Base-by-base conservation (phyloP, 1,140 invertebrate species). In the Anastatus disparis region DNA sequence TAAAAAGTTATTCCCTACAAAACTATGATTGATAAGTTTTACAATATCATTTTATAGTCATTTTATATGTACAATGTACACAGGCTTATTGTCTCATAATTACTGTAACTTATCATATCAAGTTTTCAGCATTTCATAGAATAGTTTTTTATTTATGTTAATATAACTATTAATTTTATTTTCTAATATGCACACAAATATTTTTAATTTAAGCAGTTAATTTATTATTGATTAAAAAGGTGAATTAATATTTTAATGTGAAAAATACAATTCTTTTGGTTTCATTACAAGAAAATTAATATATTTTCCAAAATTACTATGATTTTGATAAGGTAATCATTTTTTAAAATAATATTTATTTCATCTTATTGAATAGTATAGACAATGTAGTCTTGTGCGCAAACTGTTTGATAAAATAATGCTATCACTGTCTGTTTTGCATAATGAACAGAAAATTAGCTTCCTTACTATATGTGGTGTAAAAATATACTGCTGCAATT, bases 81-180 rank as follows among this genome's bases (percentile, higher is more conserved):
- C 66, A 69, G 56, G 56, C 66, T 61, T 53, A 69, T 61, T 61
- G 66, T 61, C 66, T 61, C 44, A 44, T 67, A 17, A 58, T 46
- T 48, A 38, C 24, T 17, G 15, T 48, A 58, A 12, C 26, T 48
- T 59, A 56, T 55, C 2, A 55, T 66, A 55, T 9, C 26, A 67
- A 58, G 35, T 55, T 55, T 46, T 67, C 44, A 61, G 15, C 44
- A 52, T 52, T 69, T 61, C 7, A 40, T 61, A 69, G 10, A 1
- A 69, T 58, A 69, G 10, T 20, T 40, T 69, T 59, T 40, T 6
- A 69, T 69, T 40, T 29, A 52, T 40, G n/a, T 68, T 35, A 65
- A 2, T 55, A 42, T n/a, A 55, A 40, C 53, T 66, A 29, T 58
- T 44, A 27, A 61, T 52, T n/a, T 38, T 22, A 40, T 35, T 52